A percentile compares a stretch with the other conserved stretches of the same genome.
phyloP scores from a whole-genome alignment of 2,888 invertebrate species.

The Melanotus villosus region DNA sequence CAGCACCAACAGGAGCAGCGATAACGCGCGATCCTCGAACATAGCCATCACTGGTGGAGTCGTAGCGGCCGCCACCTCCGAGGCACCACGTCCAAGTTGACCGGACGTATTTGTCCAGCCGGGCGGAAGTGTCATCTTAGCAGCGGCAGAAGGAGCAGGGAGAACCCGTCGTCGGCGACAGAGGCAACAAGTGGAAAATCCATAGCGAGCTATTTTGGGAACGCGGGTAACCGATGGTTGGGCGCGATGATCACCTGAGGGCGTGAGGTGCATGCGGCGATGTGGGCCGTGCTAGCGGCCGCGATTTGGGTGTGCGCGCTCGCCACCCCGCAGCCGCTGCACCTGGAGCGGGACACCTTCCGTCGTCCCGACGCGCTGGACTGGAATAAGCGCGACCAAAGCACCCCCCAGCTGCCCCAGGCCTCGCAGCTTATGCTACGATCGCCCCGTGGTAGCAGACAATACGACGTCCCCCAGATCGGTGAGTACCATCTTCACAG shows the following conservation, averaged over 20 bases:
- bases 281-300: conserved; percentile 66
- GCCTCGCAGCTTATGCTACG: conserved; percentile 78
- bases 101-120: neutral
- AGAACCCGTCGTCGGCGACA: conserved; percentile 42
- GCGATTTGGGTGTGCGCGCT: conserved; percentile 66
- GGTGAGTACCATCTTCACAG: conserved; percentile 69
- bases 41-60: conserved; percentile 1
- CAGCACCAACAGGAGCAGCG: conserved; percentile 47
- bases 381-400: conserved; percentile 57
- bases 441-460: conserved; percentile 81
- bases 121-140: conserved; percentile 1
- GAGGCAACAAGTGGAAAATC: conserved; percentile 63
- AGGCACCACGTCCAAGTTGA: neutral
- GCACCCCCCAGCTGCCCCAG: conserved; percentile 50
- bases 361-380: conserved; percentile 53
- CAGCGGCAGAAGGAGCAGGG: conserved; percentile 27
- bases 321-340: conserved; percentile 66
- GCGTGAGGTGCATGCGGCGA: conserved; percentile 61
- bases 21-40: conserved; percentile 33
- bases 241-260: conserved; percentile 65
- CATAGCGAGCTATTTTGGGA: conserved; percentile 55
- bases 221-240: conserved; percentile 58
- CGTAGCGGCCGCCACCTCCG: too few relatives aligned
- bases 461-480: conserved; percentile 90
- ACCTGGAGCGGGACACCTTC: conserved; percentile 64